These are phyloP conservation scores for Drosophila bunnanda DNA, from an alignment of 2,888 invertebrate genomes.

Conservation along the genomic window DNA sequence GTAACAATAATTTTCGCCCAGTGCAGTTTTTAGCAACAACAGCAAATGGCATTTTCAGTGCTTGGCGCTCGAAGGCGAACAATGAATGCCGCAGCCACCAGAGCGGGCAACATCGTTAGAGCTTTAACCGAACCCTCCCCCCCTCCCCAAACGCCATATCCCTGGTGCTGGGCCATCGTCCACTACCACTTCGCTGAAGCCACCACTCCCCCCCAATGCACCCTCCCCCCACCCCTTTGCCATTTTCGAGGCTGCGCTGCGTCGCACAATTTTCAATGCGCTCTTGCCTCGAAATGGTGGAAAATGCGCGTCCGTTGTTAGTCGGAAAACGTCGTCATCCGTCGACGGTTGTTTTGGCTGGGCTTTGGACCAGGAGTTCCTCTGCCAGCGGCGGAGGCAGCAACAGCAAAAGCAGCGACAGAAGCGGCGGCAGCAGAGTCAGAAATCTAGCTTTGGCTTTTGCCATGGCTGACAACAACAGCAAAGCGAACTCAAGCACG, in stretches of 20 bases:
- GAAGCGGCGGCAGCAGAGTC: slow-evolving; percentile 17
- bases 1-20: background rate
- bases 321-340: slow-evolving; percentile 82
- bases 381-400: slow-evolving; percentile 35
- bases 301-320: slow-evolving; percentile 81
- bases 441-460: slow-evolving; percentile 37
- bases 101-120: slow-evolving; percentile 74
- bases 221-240: slow-evolving; percentile 22
- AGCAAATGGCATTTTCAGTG: slow-evolving; percentile 73
- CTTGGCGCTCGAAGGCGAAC: slow-evolving; percentile 73
- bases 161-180: slow-evolving; percentile 8
- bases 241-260: slow-evolving; percentile 67
- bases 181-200: slow-evolving; percentile 11
- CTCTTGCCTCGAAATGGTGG: slow-evolving; percentile 79
- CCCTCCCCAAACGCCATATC: background rate
- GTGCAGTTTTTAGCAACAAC: slow-evolving; percentile 37
- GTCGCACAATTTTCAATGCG: slow-evolving; percentile 79
- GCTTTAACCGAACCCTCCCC: slow-evolving; percentile 66
- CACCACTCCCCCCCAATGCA: background rate
- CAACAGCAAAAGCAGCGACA: slow-evolving; percentile 16
- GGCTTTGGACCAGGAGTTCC: slow-evolving; percentile 42
- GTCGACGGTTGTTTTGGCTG: slow-evolving; percentile 79
- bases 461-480: slow-evolving; percentile 30
- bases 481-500: slow-evolving; percentile 52
- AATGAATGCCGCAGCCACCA: slow-evolving; percentile 73